Conservation (phyloP, 2,888 invertebrate species). For the Zelleria hepariella region DNA sequence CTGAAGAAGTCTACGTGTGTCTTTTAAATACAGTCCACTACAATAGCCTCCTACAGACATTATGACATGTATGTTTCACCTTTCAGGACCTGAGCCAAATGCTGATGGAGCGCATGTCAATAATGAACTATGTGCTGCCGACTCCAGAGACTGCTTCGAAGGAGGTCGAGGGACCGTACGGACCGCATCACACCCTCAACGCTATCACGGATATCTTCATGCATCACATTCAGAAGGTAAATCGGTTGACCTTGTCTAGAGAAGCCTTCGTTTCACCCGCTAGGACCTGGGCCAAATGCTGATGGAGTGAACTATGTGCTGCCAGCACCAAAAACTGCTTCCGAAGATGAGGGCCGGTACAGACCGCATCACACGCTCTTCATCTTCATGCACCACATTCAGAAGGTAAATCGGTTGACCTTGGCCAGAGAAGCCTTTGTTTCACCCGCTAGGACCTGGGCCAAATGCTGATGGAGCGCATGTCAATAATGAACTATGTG, state of each 20-base stretch:
- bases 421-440: not conserved
- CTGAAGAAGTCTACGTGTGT: too few species aligned
- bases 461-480: slow-evolving; percentile 91
- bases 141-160: slow-evolving; percentile 44
- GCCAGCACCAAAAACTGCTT: slow-evolving; percentile 65
- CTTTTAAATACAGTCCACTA: too few species aligned
- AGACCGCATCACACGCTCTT: slow-evolving; percentile 75
- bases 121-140: slow-evolving; percentile 86
- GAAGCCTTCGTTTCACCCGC: not conserved
- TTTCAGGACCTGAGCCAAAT: slow-evolving; percentile 85
- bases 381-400: slow-evolving; percentile 82
- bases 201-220: slow-evolving; percentile 77
- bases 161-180: slow-evolving; percentile 30
- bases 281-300: slow-evolving; percentile 90
- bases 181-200: slow-evolving; percentile 75
- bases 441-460: slow-evolving; percentile 77
- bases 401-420: slow-evolving; percentile 59
- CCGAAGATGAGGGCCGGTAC: slow-evolving; percentile 30
- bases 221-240: slow-evolving; percentile 79
- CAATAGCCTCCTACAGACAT: too few species aligned
- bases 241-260: not conserved
- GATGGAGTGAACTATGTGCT: slow-evolving; percentile 89
- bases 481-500: slow-evolving; percentile 87
- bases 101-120: slow-evolving; percentile 90
- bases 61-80: too few species aligned